phyloP scores from a whole-genome alignment of 1,140 invertebrate genomes.

The Neodiprion fabricii region DNA sequence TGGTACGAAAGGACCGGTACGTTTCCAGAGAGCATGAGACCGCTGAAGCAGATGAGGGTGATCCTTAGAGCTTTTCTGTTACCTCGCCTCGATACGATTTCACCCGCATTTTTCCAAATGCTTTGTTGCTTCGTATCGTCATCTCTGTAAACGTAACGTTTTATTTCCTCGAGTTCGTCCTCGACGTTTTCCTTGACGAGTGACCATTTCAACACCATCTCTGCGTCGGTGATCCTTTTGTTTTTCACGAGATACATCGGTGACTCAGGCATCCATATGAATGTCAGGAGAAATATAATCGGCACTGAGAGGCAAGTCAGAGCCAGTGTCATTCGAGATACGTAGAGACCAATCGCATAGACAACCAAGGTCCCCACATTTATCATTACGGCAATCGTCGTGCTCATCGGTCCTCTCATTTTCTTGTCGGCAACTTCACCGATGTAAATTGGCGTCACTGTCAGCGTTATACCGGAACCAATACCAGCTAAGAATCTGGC shows the following conservation, averaged over 20 bases:
- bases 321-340: constrained; percentile 53
- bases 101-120: constrained; percentile 48
- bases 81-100: constrained; percentile 64
- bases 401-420: constrained; percentile 66
- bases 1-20: constrained; percentile 88
- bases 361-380: constrained; percentile 66
- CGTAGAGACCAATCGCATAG: constrained; percentile 61
- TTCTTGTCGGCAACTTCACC: constrained; percentile 67
- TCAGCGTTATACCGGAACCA: constrained; percentile 56
- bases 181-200: constrained; percentile 66
- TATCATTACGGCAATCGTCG: constrained; percentile 65
- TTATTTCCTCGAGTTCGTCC: constrained; percentile 66
- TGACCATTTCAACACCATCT: constrained; percentile 67
- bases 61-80: constrained; percentile 75
- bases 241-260: constrained; percentile 55
- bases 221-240: constrained; percentile 60
- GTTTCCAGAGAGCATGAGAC: constrained; percentile 82
- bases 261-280: constrained; percentile 61
- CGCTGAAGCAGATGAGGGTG: constrained; percentile 76
- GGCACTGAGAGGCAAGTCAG: constrained; percentile 57
- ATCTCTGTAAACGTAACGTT: constrained; percentile 65
- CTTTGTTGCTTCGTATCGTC: constrained; percentile 52
- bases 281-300: constrained; percentile 57
- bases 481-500: constrained; percentile 62
- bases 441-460: constrained; percentile 67